Conservation (phyloP, 2,113 vertebrate genomes). For the Acanthochromis polyacanthus region DNA sequence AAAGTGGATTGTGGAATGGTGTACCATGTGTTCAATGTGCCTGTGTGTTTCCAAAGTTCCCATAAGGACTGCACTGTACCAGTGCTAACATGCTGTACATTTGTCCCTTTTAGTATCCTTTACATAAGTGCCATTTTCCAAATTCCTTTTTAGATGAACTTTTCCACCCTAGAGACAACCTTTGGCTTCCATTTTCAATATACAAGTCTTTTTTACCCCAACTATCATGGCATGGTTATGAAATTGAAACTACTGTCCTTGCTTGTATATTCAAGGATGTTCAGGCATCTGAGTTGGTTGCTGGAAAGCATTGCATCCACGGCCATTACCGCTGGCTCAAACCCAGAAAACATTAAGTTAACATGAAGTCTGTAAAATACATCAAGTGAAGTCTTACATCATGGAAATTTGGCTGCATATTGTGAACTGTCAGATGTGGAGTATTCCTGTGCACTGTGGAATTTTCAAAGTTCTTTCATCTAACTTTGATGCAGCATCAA, state of each 20-base stretch:
- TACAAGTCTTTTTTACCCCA: not conserved
- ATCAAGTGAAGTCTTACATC: not conserved
- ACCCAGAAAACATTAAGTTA: not conserved
- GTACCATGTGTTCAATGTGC: slow-evolving; percentile 28
- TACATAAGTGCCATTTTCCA: not conserved
- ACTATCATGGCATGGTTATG: not conserved
- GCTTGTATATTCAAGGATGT: slow-evolving; percentile 27
- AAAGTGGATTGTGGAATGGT: slow-evolving; percentile 51
- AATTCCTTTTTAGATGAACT: not conserved
- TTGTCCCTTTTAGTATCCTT: slow-evolving; percentile 3
- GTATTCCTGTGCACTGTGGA: no score
- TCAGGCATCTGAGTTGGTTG: not conserved
- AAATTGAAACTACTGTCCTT: not conserved
- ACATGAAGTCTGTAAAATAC: not conserved
- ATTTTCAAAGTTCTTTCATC: not conserved
- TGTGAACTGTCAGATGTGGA: not conserved
- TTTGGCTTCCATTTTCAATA: not conserved
- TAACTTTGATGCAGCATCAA: slow-evolving; percentile 4
- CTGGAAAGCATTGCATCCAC: not conserved
- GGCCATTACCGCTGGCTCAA: no score
- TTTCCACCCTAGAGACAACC: not conserved
- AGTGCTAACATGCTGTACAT: not conserved
- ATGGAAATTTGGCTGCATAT: not conserved
- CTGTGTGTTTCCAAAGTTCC: slow-evolving; percentile 39
- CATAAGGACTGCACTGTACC: slow-evolving; percentile 7